Conservation (phyloP, 2,888 invertebrate species). For the Drosophila conformis region DNA sequence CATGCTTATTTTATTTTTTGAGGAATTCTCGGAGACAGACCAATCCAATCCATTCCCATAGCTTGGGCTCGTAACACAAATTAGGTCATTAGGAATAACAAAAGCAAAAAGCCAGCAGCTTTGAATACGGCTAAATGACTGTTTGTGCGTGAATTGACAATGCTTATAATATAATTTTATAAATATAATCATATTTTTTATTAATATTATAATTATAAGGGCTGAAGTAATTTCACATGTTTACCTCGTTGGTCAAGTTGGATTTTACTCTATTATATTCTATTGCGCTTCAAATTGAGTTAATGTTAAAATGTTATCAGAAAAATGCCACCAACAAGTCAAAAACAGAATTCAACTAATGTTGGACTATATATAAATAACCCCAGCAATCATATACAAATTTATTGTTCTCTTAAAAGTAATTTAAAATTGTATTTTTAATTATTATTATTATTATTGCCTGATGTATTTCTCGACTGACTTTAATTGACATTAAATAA, state of each 20-base stretch:
- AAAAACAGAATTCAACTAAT: not conserved
- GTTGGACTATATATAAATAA: not conserved
- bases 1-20: slow-evolving; percentile 36
- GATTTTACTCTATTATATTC: not conserved
- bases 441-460: too few species aligned
- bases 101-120: not conserved
- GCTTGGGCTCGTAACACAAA: slow-evolving; percentile 32
- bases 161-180: not conserved
- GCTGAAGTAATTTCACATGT: not conserved
- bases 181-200: not conserved
- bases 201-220: not conserved
- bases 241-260: not conserved
- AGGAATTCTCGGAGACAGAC: slow-evolving; percentile 31
- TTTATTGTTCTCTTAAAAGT: too few species aligned
- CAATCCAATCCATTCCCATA: slow-evolving; percentile 23
- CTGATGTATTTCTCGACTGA: not conserved
- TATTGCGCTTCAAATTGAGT: not conserved
- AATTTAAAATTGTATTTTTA: not conserved
- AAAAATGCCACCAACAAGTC: not conserved
- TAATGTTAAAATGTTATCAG: not conserved
- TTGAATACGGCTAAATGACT: not conserved
- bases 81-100: slow-evolving; percentile 70
- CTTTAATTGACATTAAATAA: not conserved
- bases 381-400: too few species aligned
- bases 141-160: not conserved